A percentile compares a stretch with the other conserved stretches of the same genome.
These are phyloP conservation scores for Sinhomidia bicolor DNA, from an alignment of 2,888 invertebrate genomes.

Conservation along the genomic window DNA sequence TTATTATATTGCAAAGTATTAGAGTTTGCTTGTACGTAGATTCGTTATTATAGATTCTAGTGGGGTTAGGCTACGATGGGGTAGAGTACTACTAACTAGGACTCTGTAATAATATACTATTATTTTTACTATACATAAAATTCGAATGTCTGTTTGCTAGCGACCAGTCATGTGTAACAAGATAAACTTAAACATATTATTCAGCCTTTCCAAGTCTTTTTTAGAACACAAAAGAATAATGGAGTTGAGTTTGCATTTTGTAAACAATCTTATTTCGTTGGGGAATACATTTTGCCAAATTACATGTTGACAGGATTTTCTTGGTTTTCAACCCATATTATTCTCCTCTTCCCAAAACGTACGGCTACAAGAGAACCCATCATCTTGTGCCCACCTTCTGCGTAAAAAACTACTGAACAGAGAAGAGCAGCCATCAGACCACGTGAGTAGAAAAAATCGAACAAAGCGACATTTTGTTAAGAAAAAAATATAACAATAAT, in stretches of 20 bases:
- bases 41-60: too few species aligned
- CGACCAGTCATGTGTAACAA: constrained; percentile 60
- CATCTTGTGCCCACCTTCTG: background rate
- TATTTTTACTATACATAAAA: too few species aligned
- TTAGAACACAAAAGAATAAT: constrained; percentile 25
- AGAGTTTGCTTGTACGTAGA: too few species aligned
- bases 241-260: constrained; percentile 48
- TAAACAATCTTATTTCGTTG: constrained; percentile 44
- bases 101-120: background rate
- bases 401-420: background rate
- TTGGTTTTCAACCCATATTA: constrained; percentile 45
- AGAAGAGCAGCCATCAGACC: background rate
- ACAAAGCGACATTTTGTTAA: constrained; percentile 10
- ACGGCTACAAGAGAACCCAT: background rate
- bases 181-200: constrained; percentile 54
- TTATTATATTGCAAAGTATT: too few species aligned
- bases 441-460: constrained; percentile 26
- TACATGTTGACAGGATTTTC: constrained; percentile 20
- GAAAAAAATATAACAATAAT: background rate
- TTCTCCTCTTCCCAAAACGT: constrained; percentile 21
- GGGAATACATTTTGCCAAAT: constrained; percentile 27
- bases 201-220: constrained; percentile 1
- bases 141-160: too few species aligned
- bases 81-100: too few species aligned
- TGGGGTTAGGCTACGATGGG: too few species aligned